Conservation (phyloP, 2,113 vertebrate genomes). For the Gopherus flavomarginatus region DNA sequence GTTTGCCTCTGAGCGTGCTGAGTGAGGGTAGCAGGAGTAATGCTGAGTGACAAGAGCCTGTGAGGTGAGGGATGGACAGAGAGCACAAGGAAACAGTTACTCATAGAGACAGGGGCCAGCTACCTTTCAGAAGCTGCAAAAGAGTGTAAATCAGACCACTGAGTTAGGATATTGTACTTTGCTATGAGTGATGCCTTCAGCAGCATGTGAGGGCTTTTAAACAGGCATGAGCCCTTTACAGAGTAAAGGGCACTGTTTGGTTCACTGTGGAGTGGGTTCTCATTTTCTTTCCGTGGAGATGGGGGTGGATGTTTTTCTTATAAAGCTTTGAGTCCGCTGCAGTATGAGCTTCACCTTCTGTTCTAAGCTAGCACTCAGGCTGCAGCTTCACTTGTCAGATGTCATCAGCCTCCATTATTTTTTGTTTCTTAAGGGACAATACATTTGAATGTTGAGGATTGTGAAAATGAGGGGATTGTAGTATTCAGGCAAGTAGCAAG, state of each 20-base stretch:
- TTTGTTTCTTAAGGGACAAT: not conserved
- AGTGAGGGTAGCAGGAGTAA: not conserved
- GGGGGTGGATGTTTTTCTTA: accelerated
- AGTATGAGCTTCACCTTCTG: not conserved
- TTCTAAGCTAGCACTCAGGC: not conserved
- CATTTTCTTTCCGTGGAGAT: not conserved
- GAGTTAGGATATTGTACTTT: not conserved
- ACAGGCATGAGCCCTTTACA: not conserved
- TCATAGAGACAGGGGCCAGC: not conserved
- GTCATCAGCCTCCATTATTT: not conserved
- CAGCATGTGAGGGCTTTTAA: accelerated
- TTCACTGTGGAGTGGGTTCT: accelerated
- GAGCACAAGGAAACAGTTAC: constrained; percentile 19
- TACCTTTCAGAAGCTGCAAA: not conserved
- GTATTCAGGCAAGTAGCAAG: accelerated
- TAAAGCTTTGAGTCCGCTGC: not conserved
- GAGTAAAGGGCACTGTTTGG: not conserved
- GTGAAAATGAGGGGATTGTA: not conserved
- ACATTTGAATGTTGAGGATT: not conserved
- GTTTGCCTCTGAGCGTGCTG: not conserved
- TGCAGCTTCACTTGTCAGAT: not conserved
- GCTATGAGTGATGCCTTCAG: accelerated
- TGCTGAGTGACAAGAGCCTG: accelerated
- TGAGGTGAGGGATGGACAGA: not conserved
- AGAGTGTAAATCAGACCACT: not conserved